Evolutionary conservation across 1,140 invertebrate genomes (phyloP).

Genomic region (Octopus bimaculoides): DNA sequence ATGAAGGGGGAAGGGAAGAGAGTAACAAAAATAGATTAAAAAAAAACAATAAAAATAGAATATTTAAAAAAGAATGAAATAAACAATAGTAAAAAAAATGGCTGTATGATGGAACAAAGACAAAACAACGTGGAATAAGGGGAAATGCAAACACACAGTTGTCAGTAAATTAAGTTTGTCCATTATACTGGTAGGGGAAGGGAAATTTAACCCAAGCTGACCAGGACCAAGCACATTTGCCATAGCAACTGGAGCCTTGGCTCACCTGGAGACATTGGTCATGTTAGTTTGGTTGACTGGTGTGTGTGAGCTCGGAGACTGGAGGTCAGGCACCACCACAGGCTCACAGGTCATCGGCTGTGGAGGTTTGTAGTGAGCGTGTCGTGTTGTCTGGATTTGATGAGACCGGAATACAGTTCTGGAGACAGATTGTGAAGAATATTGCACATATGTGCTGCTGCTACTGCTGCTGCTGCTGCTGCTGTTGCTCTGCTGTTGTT

Average conservation of each 20-base stretch:
- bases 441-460: slow-evolving; percentile 31
- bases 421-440: slow-evolving; percentile 23
- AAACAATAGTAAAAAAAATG: not conserved
- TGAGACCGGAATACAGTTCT: slow-evolving; percentile 20
- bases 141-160: slow-evolving; percentile 1
- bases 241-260: not conserved
- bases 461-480: slow-evolving; percentile 21
- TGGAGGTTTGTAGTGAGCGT: slow-evolving; percentile 32
- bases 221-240: not conserved
- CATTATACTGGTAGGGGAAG: not conserved
- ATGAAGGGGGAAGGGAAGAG: not conserved
- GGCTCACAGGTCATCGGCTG: slow-evolving; percentile 35
- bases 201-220: not conserved
- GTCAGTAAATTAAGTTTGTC: not conserved
- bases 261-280: not conserved
- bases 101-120: not conserved
- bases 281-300: not conserved
- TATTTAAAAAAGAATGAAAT: not conserved
- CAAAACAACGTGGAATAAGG: not conserved
- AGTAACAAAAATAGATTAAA: not conserved
- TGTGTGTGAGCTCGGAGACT: not conserved
- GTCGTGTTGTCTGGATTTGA: slow-evolving; percentile 28
- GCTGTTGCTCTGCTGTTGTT: slow-evolving; percentile 12
- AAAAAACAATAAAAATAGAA: not conserved
- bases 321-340: slow-evolving; percentile 12